Percentiles rank a stretch among this genome's conserved stretches.
phyloP scores from a whole-genome alignment of 2,797 vertebrate genomes.

The Chrosomus eos region DNA sequence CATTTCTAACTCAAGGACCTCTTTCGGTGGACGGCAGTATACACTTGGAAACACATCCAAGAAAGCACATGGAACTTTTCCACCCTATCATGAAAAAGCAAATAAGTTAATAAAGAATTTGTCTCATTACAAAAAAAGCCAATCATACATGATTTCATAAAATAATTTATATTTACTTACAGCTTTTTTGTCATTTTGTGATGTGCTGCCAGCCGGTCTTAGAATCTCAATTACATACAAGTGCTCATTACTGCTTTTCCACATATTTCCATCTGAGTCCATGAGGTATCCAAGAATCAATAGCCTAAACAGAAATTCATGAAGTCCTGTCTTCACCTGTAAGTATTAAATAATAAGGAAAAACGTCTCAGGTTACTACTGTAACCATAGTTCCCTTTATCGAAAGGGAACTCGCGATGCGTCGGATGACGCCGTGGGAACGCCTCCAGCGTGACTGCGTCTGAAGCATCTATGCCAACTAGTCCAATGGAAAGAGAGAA shows the following conservation, averaged over 20 bases:
- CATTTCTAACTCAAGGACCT: conserved; percentile 81
- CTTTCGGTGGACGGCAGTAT: conserved; percentile 88
- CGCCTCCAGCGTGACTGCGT: too few species aligned
- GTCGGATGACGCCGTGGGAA: too few species aligned
- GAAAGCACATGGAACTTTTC: conserved; percentile 71
- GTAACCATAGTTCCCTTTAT: too few species aligned
- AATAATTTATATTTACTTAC: conserved; percentile 60
- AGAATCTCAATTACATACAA: conserved; percentile 90
- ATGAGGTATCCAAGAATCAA: conserved; percentile 87
- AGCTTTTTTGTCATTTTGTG: conserved; percentile 65
- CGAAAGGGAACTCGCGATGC: too few species aligned
- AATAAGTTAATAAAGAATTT: neutral
- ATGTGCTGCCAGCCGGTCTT: conserved; percentile 62
- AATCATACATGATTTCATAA: conserved; percentile 16
- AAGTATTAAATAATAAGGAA: conserved; percentile 36
- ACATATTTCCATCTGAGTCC: conserved; percentile 86
- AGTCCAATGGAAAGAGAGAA: too few species aligned
- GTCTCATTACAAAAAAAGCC: neutral
- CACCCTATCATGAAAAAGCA: conserved; percentile 66
- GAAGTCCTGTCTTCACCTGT: conserved; percentile 87
- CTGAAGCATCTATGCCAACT: too few species aligned
- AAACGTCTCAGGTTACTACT: too few species aligned
- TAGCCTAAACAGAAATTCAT: conserved; percentile 92
- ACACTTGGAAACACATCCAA: conserved; percentile 89
- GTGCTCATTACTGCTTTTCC: conserved; percentile 85